Conservation (phyloP, 2,797 vertebrate species). For the Poecilia velifera region DNA sequence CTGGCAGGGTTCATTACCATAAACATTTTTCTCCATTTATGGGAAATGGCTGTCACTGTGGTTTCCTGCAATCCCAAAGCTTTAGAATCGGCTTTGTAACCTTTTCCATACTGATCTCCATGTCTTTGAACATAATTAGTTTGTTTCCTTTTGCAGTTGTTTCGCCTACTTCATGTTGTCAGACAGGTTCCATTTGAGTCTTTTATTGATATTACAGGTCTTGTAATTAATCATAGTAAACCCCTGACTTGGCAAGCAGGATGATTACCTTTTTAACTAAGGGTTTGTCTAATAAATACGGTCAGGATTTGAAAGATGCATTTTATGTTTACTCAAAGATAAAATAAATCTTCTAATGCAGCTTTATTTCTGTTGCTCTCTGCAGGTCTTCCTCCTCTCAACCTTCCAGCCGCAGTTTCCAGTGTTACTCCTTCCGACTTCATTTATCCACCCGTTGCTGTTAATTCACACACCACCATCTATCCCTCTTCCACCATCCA, state of each 20-base stretch:
- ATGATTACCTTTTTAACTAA: neutral
- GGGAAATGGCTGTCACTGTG: neutral
- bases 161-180: neutral
- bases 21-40: neutral
- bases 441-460: conserved; percentile 62
- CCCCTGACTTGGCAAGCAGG: neutral
- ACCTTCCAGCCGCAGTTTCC: conserved; percentile 80
- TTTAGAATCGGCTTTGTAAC: neutral
- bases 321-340: neutral
- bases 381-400: conserved; percentile 81
- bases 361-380: conserved; percentile 1
- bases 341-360: neutral
- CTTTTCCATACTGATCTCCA: neutral
- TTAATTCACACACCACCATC: conserved; percentile 62
- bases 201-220: neutral
- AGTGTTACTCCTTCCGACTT: conserved; percentile 73
- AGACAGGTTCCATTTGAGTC: neutral
- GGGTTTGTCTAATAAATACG: neutral
- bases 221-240: neutral
- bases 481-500: conserved; percentile 35
- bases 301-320: neutral
- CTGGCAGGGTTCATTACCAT: neutral
- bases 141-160: neutral
- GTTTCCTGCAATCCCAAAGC: neutral
- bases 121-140: neutral